Evolutionary conservation across 2,797 vertebrate genomes (phyloP).

Genomic region (Forpus xanthops): DNA sequence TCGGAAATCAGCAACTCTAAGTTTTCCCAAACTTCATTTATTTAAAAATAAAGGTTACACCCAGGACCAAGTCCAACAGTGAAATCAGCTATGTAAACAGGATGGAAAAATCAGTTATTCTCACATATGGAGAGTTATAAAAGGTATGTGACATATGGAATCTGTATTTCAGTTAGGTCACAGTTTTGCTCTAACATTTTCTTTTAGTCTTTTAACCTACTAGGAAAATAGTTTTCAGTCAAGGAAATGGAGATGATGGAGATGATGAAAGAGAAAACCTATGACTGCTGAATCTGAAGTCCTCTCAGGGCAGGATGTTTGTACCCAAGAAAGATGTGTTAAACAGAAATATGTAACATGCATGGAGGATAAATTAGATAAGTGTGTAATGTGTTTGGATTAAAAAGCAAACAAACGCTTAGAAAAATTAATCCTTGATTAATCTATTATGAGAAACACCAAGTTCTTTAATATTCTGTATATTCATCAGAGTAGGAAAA

Average conservation of each 20-base stretch:
- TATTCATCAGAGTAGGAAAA: conserved; percentile 30
- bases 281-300: neutral
- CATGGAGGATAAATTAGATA: neutral
- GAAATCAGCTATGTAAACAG: conserved; percentile 62
- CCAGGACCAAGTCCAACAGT: conserved; percentile 46
- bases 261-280: neutral
- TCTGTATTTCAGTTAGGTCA: conserved; percentile 45
- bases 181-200: conserved; percentile 23
- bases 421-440: neutral
- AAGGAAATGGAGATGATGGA: neutral
- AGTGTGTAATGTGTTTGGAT: neutral
- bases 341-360: neutral
- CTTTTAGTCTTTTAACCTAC: conserved; percentile 29
- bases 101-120: conserved; percentile 45
- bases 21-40: conserved; percentile 33
- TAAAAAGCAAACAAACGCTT: neutral
- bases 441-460: neutral
- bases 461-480: conserved; percentile 37
- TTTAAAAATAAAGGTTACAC: conserved; percentile 56
- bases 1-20: neutral
- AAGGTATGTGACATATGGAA: conserved; percentile 39
- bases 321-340: neutral
- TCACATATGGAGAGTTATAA: conserved; percentile 21
- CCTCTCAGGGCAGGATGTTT: neutral
- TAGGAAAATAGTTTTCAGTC: neutral